A percentile compares a stretch with the other conserved stretches of the same genome.
phyloP scores from a whole-genome alignment of 92 coral and sea anemone genomes.

The Montipora capitata region DNA sequence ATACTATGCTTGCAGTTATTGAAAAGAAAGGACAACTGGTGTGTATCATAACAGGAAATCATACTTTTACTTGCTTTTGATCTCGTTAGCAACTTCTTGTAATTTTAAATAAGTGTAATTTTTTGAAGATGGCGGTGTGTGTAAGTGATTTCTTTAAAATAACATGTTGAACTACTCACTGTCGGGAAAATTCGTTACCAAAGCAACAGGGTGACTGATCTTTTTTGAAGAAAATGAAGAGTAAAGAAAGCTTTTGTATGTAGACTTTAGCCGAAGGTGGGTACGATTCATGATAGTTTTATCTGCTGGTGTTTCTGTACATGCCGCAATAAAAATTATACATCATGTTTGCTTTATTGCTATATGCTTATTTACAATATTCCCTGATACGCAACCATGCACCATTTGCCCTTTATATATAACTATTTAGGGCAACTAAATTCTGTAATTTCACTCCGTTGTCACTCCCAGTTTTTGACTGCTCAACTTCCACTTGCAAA shows the following conservation, averaged over 20 bases:
- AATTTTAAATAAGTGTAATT: not conserved
- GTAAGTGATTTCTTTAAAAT: not conserved
- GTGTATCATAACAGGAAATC: conserved; percentile 7
- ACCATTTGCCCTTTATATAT: not conserved
- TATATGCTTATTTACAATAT: not conserved
- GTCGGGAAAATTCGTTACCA: not conserved
- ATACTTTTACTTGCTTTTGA: not conserved
- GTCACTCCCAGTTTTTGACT: not conserved
- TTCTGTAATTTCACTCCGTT: not conserved
- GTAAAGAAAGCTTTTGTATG: not conserved
- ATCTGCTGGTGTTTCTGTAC: not conserved
- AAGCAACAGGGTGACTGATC: not conserved
- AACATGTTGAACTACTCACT: not conserved
- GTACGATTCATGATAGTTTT: not conserved
- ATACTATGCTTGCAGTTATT: not conserved
- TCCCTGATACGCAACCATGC: conserved; percentile 3
- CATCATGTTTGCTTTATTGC: not conserved
- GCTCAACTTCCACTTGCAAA: too few relatives aligned
- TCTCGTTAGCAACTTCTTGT: not conserved
- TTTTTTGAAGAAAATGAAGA: not conserved
- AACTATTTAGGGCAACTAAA: not conserved
- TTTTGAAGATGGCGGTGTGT: not conserved
- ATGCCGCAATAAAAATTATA: not conserved
- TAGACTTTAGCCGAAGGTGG: not conserved
- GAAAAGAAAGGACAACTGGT: not conserved